phyloP scores from a whole-genome alignment of 2,888 invertebrate genomes.

The Stomorhina lunata region DNA sequence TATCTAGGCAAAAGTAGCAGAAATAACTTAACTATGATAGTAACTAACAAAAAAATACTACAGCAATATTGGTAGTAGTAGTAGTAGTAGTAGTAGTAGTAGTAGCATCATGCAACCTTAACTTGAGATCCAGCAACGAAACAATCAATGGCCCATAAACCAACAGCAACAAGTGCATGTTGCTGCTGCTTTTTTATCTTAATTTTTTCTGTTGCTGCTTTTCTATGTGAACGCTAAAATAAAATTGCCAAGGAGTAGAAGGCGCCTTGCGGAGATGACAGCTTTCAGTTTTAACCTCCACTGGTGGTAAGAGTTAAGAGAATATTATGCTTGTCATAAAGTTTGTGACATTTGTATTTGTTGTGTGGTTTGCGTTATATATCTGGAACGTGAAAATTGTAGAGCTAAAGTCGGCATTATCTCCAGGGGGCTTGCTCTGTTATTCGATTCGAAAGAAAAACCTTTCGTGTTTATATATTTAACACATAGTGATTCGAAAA shows the following conservation, averaged over 20 bases:
- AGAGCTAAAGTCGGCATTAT: no score
- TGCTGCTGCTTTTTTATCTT: neutral
- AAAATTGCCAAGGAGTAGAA: conserved; percentile 42
- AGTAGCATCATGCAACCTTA: conserved; percentile 28
- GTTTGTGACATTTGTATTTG: conserved; percentile 34
- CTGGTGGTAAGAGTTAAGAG: conserved; percentile 28
- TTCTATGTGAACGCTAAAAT: conserved; percentile 22
- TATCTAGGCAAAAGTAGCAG: neutral
- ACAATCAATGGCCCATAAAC: conserved; percentile 60
- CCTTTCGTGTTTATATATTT: no score
- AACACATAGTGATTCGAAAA: no score
- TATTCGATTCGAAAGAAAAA: no score
- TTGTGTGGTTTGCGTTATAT: neutral
- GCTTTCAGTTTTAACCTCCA: conserved; percentile 17
- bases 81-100: conserved; percentile 3
- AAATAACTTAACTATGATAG: conserved; percentile 15
- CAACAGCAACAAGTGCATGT: conserved; percentile 61
- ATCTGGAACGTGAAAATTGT: no score
- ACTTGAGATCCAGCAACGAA: conserved; percentile 22
- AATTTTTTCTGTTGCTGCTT: neutral
- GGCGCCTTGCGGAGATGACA: conserved; percentile 56
- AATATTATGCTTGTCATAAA: conserved; percentile 23
- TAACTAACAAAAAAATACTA: no score
- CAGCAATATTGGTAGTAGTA: no score
- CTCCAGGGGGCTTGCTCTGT: no score